phyloP scores from a whole-genome alignment of 2,888 invertebrate species.

The Chamaedrilus cognettii region DNA sequence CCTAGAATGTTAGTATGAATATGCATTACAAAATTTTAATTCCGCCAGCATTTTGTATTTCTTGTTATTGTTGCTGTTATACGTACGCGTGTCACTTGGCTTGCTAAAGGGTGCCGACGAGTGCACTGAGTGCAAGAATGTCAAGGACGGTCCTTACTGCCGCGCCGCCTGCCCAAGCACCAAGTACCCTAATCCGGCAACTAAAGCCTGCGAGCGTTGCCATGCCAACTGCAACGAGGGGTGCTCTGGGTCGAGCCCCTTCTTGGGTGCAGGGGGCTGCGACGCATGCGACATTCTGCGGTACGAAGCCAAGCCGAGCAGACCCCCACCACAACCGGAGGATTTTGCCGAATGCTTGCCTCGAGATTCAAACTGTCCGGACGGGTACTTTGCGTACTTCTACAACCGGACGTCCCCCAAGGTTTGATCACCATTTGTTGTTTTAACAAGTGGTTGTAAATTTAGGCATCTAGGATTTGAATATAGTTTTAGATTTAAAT shows the following conservation, averaged over 20 bases:
- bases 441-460: too few species aligned
- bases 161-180: slow-evolving; percentile 23
- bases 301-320: slow-evolving; percentile 3
- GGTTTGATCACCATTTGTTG: too few species aligned
- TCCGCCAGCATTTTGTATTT: too few species aligned
- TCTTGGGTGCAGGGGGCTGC: slow-evolving; percentile 82
- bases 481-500: too few species aligned
- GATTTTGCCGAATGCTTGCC: slow-evolving; percentile 21
- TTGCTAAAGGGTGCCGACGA: slow-evolving; percentile 76
- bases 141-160: slow-evolving; percentile 31
- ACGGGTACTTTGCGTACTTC: slow-evolving; percentile 9
- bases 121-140: slow-evolving; percentile 66
- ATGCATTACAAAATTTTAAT: too few species aligned
- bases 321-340: not conserved
- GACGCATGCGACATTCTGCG: slow-evolving; percentile 77
- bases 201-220: slow-evolving; percentile 77
- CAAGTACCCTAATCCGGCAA: slow-evolving; percentile 74
- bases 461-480: too few species aligned
- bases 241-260: slow-evolving; percentile 68
- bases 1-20: too few species aligned
- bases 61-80: too few species aligned
- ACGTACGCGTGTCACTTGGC: too few species aligned
- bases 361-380: slow-evolving; percentile 28
- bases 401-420: not conserved
- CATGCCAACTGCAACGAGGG: slow-evolving; percentile 79